Evolutionary conservation across 1,140 invertebrate genomes (phyloP).

Genomic region (Bombus confusus): DNA sequence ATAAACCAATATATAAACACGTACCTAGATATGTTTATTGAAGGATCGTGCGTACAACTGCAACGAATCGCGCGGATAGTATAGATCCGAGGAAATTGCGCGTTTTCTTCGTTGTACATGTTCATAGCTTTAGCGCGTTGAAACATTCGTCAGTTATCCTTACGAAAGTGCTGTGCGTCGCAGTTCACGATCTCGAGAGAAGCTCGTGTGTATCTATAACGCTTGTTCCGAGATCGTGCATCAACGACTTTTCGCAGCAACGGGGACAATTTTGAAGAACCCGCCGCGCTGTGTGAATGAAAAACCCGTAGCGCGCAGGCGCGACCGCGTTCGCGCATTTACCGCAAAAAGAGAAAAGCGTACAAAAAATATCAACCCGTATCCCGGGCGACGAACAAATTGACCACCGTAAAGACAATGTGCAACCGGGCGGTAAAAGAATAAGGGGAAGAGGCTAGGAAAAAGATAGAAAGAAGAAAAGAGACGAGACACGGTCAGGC

Average conservation of each 20-base stretch:
- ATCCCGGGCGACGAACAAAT: neutral
- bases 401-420: constrained; percentile 34
- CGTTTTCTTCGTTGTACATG: neutral
- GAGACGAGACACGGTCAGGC: constrained; percentile 17
- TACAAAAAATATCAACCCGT: constrained; percentile 10
- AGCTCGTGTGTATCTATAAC: no score
- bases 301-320: neutral
- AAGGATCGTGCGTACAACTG: constrained; percentile 17
- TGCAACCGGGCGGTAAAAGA: neutral
- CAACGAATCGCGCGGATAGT: constrained; percentile 17
- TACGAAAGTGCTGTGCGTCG: neutral
- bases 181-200: neutral
- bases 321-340: neutral
- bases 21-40: neutral
- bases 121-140: neutral
- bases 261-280: neutral
- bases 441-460: neutral
- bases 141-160: neutral
- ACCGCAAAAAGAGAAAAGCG: neutral
- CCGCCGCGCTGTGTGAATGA: neutral
- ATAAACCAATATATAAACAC: constrained; percentile 38
- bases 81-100: constrained; percentile 18
- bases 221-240: neutral
- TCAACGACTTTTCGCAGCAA: neutral
- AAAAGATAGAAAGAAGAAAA: neutral